A percentile compares a stretch with the other conserved stretches of the same genome.
These are phyloP conservation scores for Drosophila phalerata DNA, from an alignment of 2,888 invertebrate species.

Conservation along the genomic window DNA sequence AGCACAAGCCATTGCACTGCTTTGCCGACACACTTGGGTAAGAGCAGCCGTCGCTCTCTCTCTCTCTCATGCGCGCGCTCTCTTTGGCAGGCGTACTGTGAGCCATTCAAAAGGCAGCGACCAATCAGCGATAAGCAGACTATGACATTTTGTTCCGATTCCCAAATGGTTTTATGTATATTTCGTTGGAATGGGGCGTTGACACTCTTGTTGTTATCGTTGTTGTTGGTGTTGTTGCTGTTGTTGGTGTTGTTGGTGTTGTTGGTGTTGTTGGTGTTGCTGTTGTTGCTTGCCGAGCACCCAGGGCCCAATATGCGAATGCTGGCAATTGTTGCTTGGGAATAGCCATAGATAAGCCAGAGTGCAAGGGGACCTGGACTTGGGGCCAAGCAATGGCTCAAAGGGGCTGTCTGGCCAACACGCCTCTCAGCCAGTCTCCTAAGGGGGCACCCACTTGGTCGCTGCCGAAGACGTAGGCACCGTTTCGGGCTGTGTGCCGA, in stretches of 20 bases:
- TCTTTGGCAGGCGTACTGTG: constrained; percentile 49
- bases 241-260: background rate
- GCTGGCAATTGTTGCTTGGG: constrained; percentile 50
- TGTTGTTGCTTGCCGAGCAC: constrained; percentile 7
- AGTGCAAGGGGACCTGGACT: constrained; percentile 43
- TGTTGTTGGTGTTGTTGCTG: background rate
- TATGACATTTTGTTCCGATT: constrained; percentile 71
- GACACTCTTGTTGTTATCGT: constrained; percentile 48
- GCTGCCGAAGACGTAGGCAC: constrained; percentile 40
- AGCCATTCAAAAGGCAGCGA: constrained; percentile 43
- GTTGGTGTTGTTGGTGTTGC: background rate
- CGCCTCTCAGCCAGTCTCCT: constrained; percentile 33
- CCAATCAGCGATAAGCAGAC: constrained; percentile 74
- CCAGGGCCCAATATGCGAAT: constrained; percentile 17
- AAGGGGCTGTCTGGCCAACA: constrained; percentile 37
- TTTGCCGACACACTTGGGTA: constrained; percentile 40
- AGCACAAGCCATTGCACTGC: constrained; percentile 29
- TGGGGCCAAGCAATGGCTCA: constrained; percentile 35
- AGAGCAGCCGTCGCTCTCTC: constrained; percentile 46
- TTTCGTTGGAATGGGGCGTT: constrained; percentile 63
- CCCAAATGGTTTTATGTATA: constrained; percentile 61
- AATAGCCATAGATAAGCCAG: constrained; percentile 59
- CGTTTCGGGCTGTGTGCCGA: constrained; percentile 55
- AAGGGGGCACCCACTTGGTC: constrained; percentile 38
- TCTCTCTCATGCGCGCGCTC: constrained; percentile 38